A percentile compares a stretch with the other conserved stretches of the same genome.
Evolutionary conservation across 1,140 invertebrate species (phyloP).

Genomic region (Drosophila subpulchrella): DNA sequence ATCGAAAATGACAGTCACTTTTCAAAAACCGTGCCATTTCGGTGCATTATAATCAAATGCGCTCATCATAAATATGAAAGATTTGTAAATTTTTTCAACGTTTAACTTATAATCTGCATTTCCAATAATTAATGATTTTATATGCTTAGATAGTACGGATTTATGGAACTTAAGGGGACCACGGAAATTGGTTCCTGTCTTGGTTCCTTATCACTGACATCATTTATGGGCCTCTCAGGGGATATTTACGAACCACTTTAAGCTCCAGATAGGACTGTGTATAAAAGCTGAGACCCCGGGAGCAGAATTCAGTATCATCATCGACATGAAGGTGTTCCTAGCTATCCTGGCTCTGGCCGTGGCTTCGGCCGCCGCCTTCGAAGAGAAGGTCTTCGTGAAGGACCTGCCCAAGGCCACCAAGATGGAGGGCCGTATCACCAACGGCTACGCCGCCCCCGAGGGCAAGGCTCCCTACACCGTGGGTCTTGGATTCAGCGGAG

Average conservation of each 20-base stretch:
- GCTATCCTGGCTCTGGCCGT: constrained; percentile 43
- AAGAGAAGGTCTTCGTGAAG: constrained; percentile 41
- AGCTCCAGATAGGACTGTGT: constrained; percentile 6
- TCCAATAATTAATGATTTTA: neutral
- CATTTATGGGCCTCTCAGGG: constrained; percentile 24
- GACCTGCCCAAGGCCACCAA: constrained; percentile 34
- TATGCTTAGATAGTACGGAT: neutral
- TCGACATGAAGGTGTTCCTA: constrained; percentile 49
- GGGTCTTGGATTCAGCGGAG: constrained; percentile 75
- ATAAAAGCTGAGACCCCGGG: constrained; percentile 21
- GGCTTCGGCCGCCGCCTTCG: constrained; percentile 32
- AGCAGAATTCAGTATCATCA: constrained; percentile 41
- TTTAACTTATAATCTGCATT: neutral
- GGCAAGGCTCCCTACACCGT: constrained; percentile 86
- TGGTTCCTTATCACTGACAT: constrained; percentile 12
- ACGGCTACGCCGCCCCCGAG: constrained; percentile 59
- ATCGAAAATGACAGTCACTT: neutral
- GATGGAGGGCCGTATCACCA: constrained; percentile 73
- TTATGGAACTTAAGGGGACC: constrained; percentile 3
- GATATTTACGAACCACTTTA: constrained; percentile 24
- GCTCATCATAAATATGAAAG: neutral
- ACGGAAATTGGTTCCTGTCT: neutral
- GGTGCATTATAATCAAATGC: constrained; percentile 11
- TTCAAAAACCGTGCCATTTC: neutral
- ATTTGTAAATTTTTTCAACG: no score